These are phyloP conservation scores for Pangasius djambal DNA, from an alignment of 2,797 vertebrate species.

Conservation along the genomic window DNA sequence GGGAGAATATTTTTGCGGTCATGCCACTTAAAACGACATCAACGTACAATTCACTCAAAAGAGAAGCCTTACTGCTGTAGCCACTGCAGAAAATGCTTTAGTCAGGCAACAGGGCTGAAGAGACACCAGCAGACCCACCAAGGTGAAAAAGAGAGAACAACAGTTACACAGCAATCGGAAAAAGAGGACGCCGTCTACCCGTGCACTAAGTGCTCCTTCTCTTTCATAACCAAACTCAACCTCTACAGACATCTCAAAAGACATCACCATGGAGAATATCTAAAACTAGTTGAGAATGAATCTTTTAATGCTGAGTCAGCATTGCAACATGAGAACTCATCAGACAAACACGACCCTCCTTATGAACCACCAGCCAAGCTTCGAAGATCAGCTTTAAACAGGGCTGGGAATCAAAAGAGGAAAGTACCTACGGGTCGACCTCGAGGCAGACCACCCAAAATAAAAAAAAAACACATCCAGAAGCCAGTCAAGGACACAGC, in stretches of 20 bases:
- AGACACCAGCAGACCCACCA: constrained; percentile 75
- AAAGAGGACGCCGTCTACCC: constrained; percentile 50
- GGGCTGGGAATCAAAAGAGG: constrained; percentile 12
- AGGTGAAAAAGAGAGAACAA: constrained; percentile 6
- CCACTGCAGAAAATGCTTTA: constrained; percentile 75
- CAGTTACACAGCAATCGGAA: background rate
- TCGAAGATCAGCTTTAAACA: constrained; percentile 21
- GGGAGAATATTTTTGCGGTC: constrained; percentile 73
- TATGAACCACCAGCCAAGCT: constrained; percentile 54
- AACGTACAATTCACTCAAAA: constrained; percentile 76
- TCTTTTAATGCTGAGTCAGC: constrained; percentile 1
- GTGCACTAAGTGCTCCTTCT: constrained; percentile 64
- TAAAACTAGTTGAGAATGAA: constrained; percentile 39
- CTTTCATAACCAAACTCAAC: constrained; percentile 64
- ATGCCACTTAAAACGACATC: constrained; percentile 75
- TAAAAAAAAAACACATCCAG: constrained; percentile 33
- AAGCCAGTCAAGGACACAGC: background rate
- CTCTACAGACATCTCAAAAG: constrained; percentile 68
- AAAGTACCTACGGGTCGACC: constrained; percentile 41
- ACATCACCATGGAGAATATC: constrained; percentile 59
- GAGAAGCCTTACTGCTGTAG: constrained; percentile 78
- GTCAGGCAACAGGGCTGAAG: constrained; percentile 74
- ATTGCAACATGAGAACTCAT: background rate
- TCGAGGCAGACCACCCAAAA: constrained; percentile 51
- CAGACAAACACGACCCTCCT: constrained; percentile 51